A percentile compares a stretch with the other conserved stretches of the same genome.
These are phyloP conservation scores for Chymomyza costata DNA, from an alignment of 1,140 invertebrate genomes.

Conservation along the genomic window DNA sequence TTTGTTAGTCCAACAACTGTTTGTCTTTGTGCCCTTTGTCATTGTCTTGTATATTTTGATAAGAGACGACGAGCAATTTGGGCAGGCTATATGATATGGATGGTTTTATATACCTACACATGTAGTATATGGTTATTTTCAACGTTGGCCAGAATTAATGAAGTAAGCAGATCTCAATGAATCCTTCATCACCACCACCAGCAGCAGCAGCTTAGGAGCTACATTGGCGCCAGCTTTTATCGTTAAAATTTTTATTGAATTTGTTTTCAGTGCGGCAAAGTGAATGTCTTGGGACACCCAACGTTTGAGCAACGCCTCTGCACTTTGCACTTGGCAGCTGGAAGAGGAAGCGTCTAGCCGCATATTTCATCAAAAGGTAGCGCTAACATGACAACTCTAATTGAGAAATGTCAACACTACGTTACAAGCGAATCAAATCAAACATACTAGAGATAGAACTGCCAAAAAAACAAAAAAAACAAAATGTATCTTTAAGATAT, in stretches of 20 bases:
- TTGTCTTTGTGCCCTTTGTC: conserved; percentile 67
- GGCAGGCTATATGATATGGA: conserved; percentile 25
- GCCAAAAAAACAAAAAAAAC: conserved; percentile 15
- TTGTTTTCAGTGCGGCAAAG: too few species aligned
- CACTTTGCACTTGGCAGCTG: not conserved
- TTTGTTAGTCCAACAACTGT: conserved; percentile 29
- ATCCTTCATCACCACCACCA: conserved; percentile 11
- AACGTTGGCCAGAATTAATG: conserved; percentile 27
- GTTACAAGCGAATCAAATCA: not conserved
- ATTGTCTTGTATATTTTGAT: conserved; percentile 67
- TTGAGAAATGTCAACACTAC: conserved; percentile 34
- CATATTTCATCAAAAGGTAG: conserved; percentile 3
- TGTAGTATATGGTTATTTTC: too few species aligned
- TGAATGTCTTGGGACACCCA: not conserved
- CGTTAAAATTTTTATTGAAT: not conserved
- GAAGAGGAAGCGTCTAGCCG: not conserved
- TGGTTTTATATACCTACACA: too few species aligned
- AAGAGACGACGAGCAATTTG: conserved; percentile 55
- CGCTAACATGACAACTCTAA: conserved; percentile 24
- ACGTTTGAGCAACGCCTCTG: too few species aligned
- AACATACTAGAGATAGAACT: conserved; percentile 5
- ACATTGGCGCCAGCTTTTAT: conserved; percentile 35
- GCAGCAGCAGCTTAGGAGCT: conserved; percentile 7
- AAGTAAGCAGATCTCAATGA: conserved; percentile 20
- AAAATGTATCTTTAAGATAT: conserved; percentile 38